Evolutionary conservation across 2,888 invertebrate species (phyloP).

Genomic region (Meghimatium bilineatum): DNA sequence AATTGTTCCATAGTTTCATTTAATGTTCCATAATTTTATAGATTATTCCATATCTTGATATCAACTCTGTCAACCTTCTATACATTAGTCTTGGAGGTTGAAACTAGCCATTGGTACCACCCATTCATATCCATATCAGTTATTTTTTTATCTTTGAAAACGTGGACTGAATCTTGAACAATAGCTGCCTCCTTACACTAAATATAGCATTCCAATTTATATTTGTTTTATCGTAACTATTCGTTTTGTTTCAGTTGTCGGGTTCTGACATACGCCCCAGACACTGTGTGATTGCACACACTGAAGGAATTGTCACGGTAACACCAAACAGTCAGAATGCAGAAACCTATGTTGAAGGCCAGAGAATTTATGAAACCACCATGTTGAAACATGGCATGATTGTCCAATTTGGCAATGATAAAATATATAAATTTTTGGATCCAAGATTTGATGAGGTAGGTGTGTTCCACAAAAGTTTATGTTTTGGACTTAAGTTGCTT

Average conservation of each 20-base stretch:
- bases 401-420: slow-evolving; percentile 79
- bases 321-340: slow-evolving; percentile 96
- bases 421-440: slow-evolving; percentile 80
- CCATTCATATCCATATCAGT: no score
- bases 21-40: no score
- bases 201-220: neutral
- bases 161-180: no score
- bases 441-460: slow-evolving; percentile 73
- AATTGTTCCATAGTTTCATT: no score
- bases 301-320: slow-evolving; percentile 93
- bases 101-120: no score
- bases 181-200: no score
- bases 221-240: neutral
- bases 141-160: no score
- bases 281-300: slow-evolving; percentile 94
- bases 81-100: no score
- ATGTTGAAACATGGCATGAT: slow-evolving; percentile 84
- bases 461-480: neutral
- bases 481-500: no score
- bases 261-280: slow-evolving; percentile 94
- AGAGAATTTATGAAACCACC: slow-evolving; percentile 93
- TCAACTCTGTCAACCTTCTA: no score
- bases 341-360: slow-evolving; percentile 95
- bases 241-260: slow-evolving; percentile 79
- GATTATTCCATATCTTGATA: no score